A percentile compares a stretch with the other conserved stretches of the same genome.
Conservation (phyloP, 2,797 vertebrate genomes). For the Myotis planiceps region DNA sequence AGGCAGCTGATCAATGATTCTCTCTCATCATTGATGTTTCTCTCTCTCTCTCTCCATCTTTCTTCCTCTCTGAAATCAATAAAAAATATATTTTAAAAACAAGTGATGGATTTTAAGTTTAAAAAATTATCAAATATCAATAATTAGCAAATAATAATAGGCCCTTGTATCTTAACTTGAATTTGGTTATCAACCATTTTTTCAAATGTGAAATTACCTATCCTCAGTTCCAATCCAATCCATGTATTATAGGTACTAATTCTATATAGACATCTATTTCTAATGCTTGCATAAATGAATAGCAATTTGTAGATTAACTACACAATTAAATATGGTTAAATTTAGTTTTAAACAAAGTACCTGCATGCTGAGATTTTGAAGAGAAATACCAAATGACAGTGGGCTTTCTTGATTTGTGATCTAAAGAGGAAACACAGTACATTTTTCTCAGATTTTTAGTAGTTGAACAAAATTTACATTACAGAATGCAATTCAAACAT, state of each 20-base stretch:
- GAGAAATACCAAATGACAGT: slow-evolving; percentile 96
- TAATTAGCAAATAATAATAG: slow-evolving; percentile 8
- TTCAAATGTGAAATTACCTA: background rate
- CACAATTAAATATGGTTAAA: slow-evolving; percentile 6
- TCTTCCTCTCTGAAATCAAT: too few relatives aligned
- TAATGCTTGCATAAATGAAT: background rate
- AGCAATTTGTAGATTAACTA: background rate
- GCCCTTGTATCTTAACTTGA: background rate
- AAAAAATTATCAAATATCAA: background rate
- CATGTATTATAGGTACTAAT: background rate
- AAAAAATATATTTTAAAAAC: too few relatives aligned
- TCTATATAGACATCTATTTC: background rate
- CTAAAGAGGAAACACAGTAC: slow-evolving; percentile 83
- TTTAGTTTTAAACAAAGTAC: slow-evolving; percentile 84
- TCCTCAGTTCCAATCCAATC: background rate
- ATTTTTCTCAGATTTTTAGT: slow-evolving; percentile 17
- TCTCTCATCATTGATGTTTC: too few relatives aligned
- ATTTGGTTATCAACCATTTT: slow-evolving; percentile 11
- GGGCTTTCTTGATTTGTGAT: slow-evolving; percentile 94
- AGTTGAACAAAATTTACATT: slow-evolving; percentile 1
- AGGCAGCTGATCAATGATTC: too few relatives aligned
- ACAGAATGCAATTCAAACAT: slow-evolving; percentile 24
- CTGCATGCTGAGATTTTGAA: slow-evolving; percentile 98
- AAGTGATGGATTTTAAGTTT: background rate
- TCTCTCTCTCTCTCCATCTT: too few relatives aligned